These are phyloP conservation scores for Drosophila silvestris DNA, from an alignment of 2,888 invertebrate species.

Conservation along the genomic window DNA sequence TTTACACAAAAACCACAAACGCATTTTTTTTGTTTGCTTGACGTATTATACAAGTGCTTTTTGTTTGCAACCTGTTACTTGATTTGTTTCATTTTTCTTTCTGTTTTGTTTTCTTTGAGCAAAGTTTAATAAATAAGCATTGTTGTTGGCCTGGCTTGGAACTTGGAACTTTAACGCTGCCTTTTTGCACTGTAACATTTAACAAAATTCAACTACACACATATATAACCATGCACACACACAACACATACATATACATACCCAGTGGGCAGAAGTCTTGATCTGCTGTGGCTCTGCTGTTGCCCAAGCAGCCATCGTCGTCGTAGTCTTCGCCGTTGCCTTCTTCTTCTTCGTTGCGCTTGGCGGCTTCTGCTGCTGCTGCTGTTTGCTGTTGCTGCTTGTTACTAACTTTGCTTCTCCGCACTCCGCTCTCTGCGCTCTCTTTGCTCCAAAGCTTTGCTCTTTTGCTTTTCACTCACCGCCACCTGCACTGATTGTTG, in stretches of 20 bases:
- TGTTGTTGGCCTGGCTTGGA: constrained; percentile 28
- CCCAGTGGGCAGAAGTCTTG: constrained; percentile 62
- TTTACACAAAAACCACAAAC: constrained; percentile 47
- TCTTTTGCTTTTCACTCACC: constrained; percentile 34
- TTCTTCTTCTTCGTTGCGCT: constrained; percentile 66
- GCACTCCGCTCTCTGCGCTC: constrained; percentile 9
- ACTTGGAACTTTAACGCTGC: constrained; percentile 35
- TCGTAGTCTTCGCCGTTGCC: constrained; percentile 16
- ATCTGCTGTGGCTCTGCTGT: constrained; percentile 52
- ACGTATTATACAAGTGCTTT: constrained; percentile 58
- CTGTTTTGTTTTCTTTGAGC: constrained; percentile 6
- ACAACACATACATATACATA: constrained; percentile 15
- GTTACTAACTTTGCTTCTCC: constrained; percentile 29
- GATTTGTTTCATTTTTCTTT: constrained; percentile 1
- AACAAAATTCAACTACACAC: constrained; percentile 39
- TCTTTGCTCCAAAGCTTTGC: constrained; percentile 63
- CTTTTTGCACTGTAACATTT: constrained; percentile 38
- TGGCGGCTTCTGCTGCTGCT: constrained; percentile 70
- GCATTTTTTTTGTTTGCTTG: constrained; percentile 47
- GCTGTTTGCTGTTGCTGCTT: constrained; percentile 32
- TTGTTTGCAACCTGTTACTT: constrained; percentile 27
- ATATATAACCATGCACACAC: constrained; percentile 3
- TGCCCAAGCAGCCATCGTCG: constrained; percentile 43
- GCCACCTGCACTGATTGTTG: constrained; percentile 50
- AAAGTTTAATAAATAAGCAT: constrained; percentile 40